Evolutionary conservation across 2,888 invertebrate genomes (phyloP), one percentile per base, ranked within the genome.

Genomic region (Diabrotica balteata): DNA sequence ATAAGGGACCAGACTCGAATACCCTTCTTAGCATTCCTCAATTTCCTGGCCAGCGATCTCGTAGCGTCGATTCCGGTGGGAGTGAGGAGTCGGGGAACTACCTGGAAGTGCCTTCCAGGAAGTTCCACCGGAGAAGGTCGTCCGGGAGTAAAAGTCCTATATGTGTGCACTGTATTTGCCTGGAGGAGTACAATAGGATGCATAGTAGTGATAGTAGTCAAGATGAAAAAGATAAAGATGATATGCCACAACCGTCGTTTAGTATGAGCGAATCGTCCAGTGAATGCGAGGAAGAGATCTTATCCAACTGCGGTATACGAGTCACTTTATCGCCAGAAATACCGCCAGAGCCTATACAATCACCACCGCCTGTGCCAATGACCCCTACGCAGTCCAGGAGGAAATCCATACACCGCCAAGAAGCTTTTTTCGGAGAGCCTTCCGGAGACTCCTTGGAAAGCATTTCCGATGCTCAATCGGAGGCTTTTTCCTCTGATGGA

Each of bases 21-120:
- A 81, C 84, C 22, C 84, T 89, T 73, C 86, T 92, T 53, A 86
- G 89, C 57, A 92, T 92, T 75, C 92, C 92, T 54, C 90, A 90
- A 80, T 85, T 86, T 46, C 84, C 87, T 63, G 88, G 90, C 53
- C 92, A 90, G 64, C 88, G 94, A 57, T 93, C 93, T 71, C 90
- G 90, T 75, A 93, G 93, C 79, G 92, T 94, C 80, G 94, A 94
- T 83, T 92, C 92, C 44, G 90, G 90, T 68, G 91, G 90, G 73
- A 89, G 89, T 74, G 89, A 89, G 72, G 91, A 91, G 75, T 89
- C 90, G n/a, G 89, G 89, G 54, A 85, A 85, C 68, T 84, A 78
- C 78, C 75, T 83, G 73, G 82, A 84, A 75, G 82, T 85, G 70
- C 82, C 85, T 69, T 88, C 90, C 8, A 87, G 90, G 8, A 86